Evolutionary conservation across 1,140 invertebrate species (phyloP), one percentile per base, ranked within the genome.

Genomic region (Drosophila bocki): DNA sequence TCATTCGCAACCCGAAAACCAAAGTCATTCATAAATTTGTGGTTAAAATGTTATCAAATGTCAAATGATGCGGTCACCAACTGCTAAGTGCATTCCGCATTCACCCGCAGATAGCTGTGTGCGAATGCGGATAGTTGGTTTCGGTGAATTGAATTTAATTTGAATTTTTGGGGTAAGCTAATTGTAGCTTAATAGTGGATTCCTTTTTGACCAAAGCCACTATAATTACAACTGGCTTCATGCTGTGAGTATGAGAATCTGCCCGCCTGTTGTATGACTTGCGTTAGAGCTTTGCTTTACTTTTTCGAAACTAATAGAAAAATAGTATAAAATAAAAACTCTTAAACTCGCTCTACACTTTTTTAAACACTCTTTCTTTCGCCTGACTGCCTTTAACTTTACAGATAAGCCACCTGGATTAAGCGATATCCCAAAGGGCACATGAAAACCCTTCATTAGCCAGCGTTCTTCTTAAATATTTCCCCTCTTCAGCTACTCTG

Each of bases 11-110:
- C 51, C 70, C 42, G 41, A 76, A 79, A 90, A 80, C 84, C 84
- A 77, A 67, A 88, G 65, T 67, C 72, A 88, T 88, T 87, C 80
- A 87, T 90, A 88, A 88, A 88, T 90, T 64, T 84, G 79, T 70
- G 64, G 84, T 71, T 70, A 50, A 68, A 74, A 68, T 88, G 77
- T 35, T 84, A 80, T 87, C 61, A 80, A 71, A 67, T 87, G 78
- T 65, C 51, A 78, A 87, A 88, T 83, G 54, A 67, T 87, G 83
- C 81, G 83, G 83, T 88, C 64, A 50, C 8, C 44, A 54, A 48
- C 63, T 69, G 82, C 53, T 76, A 72, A 87, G 83, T 87, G 74
- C 75, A 75, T 41, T 48, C 41, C 22, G 42, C 17, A 63, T 47
- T 29, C 39, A 11, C 39, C 44, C 37, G 37, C 61, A 47, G n/a